A percentile compares a stretch with the other conserved stretches of the same genome.
phyloP scores from a whole-genome alignment of 1,140 invertebrate genomes.

The Pogonus chalceus region DNA sequence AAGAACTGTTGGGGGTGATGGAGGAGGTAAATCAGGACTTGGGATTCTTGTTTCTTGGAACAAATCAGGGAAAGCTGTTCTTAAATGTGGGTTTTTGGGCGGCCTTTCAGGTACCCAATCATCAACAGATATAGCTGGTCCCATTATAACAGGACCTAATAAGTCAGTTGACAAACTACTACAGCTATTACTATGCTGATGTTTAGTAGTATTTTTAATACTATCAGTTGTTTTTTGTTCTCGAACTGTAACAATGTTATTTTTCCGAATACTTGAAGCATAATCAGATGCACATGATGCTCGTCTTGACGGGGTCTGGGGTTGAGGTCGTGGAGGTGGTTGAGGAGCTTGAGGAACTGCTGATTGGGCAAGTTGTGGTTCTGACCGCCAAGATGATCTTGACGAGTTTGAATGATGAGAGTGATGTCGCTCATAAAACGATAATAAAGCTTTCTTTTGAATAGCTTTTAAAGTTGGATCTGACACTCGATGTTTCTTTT shows the following conservation, averaged over 20 bases:
- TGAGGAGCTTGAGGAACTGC: slow-evolving; percentile 36
- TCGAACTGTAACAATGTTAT: slow-evolving; percentile 28
- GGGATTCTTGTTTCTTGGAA: slow-evolving; percentile 44
- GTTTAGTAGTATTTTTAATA: slow-evolving; percentile 32
- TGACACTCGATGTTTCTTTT: slow-evolving; percentile 62
- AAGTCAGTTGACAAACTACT: slow-evolving; percentile 49
- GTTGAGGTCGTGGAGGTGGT: slow-evolving; percentile 45
- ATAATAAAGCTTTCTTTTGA: slow-evolving; percentile 76
- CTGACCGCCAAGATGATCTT: slow-evolving; percentile 47
- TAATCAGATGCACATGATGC: slow-evolving; percentile 62
- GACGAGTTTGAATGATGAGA: slow-evolving; percentile 16
- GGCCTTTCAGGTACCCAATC: slow-evolving; percentile 61
- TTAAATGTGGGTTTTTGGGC: slow-evolving; percentile 63
- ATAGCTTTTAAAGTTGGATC: slow-evolving; percentile 75
- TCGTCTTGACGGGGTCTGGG: slow-evolving; percentile 43
- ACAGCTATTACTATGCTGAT: slow-evolving; percentile 51
- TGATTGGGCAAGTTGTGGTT: slow-evolving; percentile 44
- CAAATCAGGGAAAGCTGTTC: slow-evolving; percentile 39
- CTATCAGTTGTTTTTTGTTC: slow-evolving; percentile 21
- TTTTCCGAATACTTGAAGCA: slow-evolving; percentile 36
- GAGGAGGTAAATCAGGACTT: slow-evolving; percentile 61
- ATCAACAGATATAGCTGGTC: slow-evolving; percentile 52
- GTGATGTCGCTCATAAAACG: slow-evolving; percentile 70
- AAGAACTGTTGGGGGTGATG: slow-evolving; percentile 49
- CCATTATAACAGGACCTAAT: slow-evolving; percentile 51